Evolutionary conservation across 1,140 invertebrate genomes (phyloP).

Genomic region (Plectrocnemia conspersa): DNA sequence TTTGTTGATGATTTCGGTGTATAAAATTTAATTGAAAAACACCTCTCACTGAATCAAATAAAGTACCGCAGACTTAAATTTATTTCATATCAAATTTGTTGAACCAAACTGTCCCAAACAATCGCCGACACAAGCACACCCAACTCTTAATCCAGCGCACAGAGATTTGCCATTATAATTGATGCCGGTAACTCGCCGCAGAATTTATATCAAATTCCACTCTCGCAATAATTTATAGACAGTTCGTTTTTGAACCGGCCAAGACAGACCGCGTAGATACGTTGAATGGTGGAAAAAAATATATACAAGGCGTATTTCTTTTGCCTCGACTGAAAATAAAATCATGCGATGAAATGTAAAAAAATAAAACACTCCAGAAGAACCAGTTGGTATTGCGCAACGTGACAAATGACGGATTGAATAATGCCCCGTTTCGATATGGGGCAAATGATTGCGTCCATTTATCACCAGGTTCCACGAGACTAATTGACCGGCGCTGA

Average conservation of each 20-base stretch:
- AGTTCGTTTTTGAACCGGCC: constrained; percentile 10
- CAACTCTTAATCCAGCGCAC: neutral
- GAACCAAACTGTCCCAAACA: too few species aligned
- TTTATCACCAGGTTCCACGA: constrained; percentile 2
- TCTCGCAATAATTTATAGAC: constrained; percentile 17
- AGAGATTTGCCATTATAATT: constrained; percentile 8
- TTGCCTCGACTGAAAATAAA: too few species aligned
- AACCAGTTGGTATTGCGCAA: constrained; percentile 13
- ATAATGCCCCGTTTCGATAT: constrained; percentile 9
- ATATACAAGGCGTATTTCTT: too few species aligned
- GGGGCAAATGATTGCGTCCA: constrained; percentile 5
- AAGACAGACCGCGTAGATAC: neutral
- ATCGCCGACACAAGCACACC: neutral
- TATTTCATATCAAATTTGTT: neutral
- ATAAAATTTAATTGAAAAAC: too few species aligned
- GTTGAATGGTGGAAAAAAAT: constrained; percentile 4
- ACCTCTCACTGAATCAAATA: neutral
- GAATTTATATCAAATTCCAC: constrained; percentile 11
- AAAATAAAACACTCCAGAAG: neutral
- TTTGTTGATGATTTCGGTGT: too few species aligned
- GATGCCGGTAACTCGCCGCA: constrained; percentile 3
- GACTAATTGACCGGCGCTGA: constrained; percentile 6
- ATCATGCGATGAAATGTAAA: neutral
- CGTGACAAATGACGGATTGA: constrained; percentile 25
- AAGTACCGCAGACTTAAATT: neutral